Conservation (phyloP, 2,888 invertebrate genomes). For the Lamellibrachia columna region DNA sequence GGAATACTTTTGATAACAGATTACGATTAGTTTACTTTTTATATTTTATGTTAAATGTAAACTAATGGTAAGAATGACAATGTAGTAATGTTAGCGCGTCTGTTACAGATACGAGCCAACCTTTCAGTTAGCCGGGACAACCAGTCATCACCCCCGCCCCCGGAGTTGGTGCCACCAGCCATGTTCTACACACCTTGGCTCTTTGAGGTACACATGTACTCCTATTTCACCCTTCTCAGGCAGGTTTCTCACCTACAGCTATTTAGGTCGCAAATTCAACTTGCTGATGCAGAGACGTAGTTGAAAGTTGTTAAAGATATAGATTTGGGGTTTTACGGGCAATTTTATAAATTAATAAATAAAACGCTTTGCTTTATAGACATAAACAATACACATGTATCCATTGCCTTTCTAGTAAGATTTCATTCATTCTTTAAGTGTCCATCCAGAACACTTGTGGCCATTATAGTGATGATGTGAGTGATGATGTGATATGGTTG, state of each 20-base stretch:
- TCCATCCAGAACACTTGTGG: background rate
- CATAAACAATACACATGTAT: background rate
- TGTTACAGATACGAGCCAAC: conserved; percentile 75
- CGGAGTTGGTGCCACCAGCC: conserved; percentile 83
- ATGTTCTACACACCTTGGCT: conserved; percentile 93
- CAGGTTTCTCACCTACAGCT: background rate
- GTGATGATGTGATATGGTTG: background rate
- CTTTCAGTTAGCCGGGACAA: conserved; percentile 82
- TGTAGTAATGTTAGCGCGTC: background rate
- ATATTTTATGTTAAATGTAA: too few relatives aligned
- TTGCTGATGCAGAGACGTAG: background rate
- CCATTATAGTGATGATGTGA: background rate
- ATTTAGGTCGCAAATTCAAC: background rate
- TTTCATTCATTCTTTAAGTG: background rate
- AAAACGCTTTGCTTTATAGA: background rate
- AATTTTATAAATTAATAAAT: background rate
- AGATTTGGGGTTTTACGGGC: background rate
- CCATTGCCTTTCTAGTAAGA: background rate
- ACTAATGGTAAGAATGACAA: too few relatives aligned
- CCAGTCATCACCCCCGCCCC: conserved; percentile 78
- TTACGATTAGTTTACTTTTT: too few relatives aligned
- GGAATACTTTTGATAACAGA: too few relatives aligned
- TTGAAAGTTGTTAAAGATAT: background rate
- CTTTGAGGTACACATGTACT: conserved; percentile 76
- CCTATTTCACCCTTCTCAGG: background rate